These are phyloP conservation scores for Lycopodina hypogea DNA, from an alignment of 37 sponge, comb jelly and placozoan genomes.

Conservation along the genomic window DNA sequence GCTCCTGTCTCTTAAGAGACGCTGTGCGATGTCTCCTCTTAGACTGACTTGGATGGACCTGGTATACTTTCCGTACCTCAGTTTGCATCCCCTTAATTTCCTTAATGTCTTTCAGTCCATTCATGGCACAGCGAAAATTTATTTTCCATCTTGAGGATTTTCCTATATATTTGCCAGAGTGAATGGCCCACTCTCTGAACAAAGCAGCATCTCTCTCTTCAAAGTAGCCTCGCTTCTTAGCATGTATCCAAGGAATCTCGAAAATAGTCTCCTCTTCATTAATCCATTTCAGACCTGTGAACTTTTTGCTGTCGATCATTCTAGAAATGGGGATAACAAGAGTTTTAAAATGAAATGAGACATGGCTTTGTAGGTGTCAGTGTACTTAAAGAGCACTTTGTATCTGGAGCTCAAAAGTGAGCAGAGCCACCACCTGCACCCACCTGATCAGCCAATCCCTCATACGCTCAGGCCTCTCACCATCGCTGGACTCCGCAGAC, in stretches of 20 bases:
- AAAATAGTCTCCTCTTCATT: conserved; percentile 75
- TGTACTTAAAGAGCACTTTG: too few species aligned
- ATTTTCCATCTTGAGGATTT: conserved; percentile 94
- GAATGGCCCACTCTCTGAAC: conserved; percentile 92
- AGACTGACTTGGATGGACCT: conserved; percentile 46
- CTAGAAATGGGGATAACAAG: neutral
- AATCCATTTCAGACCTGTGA: conserved; percentile 86
- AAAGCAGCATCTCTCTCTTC: conserved; percentile 82
- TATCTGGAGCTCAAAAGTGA: too few species aligned
- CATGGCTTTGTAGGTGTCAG: too few species aligned
- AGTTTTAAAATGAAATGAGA: too few species aligned
- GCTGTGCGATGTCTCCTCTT: neutral
- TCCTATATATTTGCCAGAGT: conserved; percentile 78
- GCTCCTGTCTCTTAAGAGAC: neutral
- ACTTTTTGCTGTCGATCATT: conserved; percentile 59
- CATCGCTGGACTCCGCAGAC: neutral
- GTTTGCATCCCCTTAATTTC: conserved; percentile 79
- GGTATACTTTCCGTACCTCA: conserved; percentile 72
- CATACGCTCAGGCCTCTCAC: conserved; percentile 63
- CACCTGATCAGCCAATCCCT: conserved; percentile 73
- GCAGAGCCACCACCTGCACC: too few species aligned
- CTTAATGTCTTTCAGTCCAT: conserved; percentile 87
- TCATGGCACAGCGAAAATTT: conserved; percentile 91
- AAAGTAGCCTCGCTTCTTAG: conserved; percentile 86
- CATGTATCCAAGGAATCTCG: conserved; percentile 93